These are phyloP conservation scores for Oryzias sinensis DNA, from an alignment of 2,797 vertebrate genomes.

Conservation along the genomic window DNA sequence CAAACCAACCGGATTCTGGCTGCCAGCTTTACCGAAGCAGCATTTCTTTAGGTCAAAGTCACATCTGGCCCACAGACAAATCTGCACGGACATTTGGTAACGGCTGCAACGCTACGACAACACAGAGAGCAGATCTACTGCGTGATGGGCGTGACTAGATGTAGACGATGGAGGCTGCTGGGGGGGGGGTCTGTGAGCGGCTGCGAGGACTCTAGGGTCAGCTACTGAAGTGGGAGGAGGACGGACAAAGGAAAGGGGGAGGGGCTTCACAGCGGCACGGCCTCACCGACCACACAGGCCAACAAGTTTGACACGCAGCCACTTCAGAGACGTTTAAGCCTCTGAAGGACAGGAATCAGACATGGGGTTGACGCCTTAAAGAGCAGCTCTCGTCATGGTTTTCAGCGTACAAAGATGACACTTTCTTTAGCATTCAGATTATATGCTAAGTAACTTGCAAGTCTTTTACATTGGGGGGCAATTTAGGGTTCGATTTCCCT, in stretches of 20 bases:
- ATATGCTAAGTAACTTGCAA: no score
- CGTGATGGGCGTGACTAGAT: constrained; percentile 45
- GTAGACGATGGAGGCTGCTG: constrained; percentile 44
- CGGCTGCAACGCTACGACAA: neutral
- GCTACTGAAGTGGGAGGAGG: constrained; percentile 47
- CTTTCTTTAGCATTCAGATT: no score
- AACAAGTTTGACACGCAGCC: no score
- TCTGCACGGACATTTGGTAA: constrained; percentile 6
- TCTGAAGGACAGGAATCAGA: no score
- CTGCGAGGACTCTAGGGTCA: constrained; percentile 65
- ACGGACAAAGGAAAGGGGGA: constrained; percentile 50
- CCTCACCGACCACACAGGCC: constrained; percentile 61
- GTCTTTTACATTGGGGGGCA: no score
- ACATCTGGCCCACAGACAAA: constrained; percentile 33
- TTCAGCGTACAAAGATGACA: no score
- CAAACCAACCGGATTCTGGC: neutral
- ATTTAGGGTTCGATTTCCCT: no score
- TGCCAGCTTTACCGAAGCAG: neutral
- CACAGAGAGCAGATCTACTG: constrained; percentile 50
- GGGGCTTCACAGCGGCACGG: constrained; percentile 43
- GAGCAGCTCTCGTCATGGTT: no score
- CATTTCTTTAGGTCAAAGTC: constrained; percentile 16
- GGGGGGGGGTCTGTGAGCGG: constrained; percentile 53
- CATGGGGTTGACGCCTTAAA: no score
- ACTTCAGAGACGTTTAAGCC: no score